Evolutionary conservation across 2,113 vertebrate species (phyloP).

Genomic region (Crotalus viridis): DNA sequence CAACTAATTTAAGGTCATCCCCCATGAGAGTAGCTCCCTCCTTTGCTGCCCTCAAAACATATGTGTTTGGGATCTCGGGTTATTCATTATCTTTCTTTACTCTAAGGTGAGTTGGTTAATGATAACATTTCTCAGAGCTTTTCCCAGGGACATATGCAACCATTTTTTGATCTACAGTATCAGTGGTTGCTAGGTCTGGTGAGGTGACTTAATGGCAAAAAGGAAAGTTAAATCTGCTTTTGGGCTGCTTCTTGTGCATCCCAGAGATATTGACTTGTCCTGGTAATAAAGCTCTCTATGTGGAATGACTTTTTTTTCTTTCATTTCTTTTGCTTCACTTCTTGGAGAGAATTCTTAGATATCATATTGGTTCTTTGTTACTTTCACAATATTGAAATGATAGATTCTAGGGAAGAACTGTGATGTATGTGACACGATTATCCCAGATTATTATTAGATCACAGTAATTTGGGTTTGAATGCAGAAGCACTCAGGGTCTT

Average conservation of each 20-base stretch:
- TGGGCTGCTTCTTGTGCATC: neutral
- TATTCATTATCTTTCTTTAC: neutral
- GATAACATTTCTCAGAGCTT: neutral
- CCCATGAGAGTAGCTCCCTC: neutral
- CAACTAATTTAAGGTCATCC: neutral
- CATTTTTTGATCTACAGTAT: neutral
- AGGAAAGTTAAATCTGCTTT: neutral
- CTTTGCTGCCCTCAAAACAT: neutral
- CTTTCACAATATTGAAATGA: neutral
- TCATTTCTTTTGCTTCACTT: neutral
- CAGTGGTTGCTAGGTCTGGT: neutral
- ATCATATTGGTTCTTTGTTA: neutral
- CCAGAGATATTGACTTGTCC: neutral
- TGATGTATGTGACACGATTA: neutral
- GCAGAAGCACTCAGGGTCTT: neutral
- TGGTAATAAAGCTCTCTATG: neutral
- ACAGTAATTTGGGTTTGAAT: no score
- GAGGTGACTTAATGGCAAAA: neutral
- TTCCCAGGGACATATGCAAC: neutral
- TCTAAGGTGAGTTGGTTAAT: neutral
- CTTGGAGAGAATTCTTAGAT: neutral
- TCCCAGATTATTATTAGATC: no score
- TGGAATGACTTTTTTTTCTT: neutral
- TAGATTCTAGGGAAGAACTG: neutral
- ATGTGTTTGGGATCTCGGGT: neutral